Conservation (phyloP, 92 coral and sea anemone genomes). For the Epizoanthus rinbou region DNA sequence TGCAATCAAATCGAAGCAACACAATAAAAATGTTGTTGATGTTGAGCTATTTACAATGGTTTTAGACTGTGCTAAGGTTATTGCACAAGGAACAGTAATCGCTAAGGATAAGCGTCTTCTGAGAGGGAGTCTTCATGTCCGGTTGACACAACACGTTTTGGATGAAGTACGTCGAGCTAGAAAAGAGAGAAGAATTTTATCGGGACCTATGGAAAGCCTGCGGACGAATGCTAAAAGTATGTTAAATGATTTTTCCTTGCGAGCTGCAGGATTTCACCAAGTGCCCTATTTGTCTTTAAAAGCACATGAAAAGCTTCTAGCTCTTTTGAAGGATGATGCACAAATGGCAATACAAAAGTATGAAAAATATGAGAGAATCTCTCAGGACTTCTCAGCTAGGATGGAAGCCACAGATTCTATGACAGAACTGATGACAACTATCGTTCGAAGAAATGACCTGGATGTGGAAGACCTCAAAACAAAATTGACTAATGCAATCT, state of each 20-base stretch:
- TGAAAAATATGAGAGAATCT: slow-evolving; percentile 43
- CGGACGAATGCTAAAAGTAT: slow-evolving; percentile 36
- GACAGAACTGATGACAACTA: slow-evolving; percentile 58
- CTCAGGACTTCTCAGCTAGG: slow-evolving; percentile 39
- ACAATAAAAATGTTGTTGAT: slow-evolving; percentile 33
- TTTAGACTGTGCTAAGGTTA: slow-evolving; percentile 50
- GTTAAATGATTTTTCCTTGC: slow-evolving; percentile 37
- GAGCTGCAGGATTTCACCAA: slow-evolving; percentile 40
- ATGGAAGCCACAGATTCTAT: slow-evolving; percentile 57
- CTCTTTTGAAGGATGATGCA: slow-evolving; percentile 58
- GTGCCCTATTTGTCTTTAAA: slow-evolving; percentile 58
- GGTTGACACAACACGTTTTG: slow-evolving; percentile 42
- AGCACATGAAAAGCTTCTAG: slow-evolving; percentile 57
- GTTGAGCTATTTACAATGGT: slow-evolving; percentile 23
- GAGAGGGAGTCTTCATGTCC: slow-evolving; percentile 53
- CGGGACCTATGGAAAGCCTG: slow-evolving; percentile 20
- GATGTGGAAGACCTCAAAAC: slow-evolving; percentile 43
- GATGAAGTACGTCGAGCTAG: slow-evolving; percentile 41
- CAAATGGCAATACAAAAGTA: slow-evolving; percentile 62
- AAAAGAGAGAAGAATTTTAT: neutral
- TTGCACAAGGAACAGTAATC: slow-evolving; percentile 41
- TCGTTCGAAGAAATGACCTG: slow-evolving; percentile 51
- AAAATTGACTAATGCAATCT: slow-evolving; percentile 40
- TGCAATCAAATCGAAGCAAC: slow-evolving; percentile 43
- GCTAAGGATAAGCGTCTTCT: slow-evolving; percentile 32